Conservation (phyloP, 2,113 vertebrate species). For the Myocastor coypus region DNA sequence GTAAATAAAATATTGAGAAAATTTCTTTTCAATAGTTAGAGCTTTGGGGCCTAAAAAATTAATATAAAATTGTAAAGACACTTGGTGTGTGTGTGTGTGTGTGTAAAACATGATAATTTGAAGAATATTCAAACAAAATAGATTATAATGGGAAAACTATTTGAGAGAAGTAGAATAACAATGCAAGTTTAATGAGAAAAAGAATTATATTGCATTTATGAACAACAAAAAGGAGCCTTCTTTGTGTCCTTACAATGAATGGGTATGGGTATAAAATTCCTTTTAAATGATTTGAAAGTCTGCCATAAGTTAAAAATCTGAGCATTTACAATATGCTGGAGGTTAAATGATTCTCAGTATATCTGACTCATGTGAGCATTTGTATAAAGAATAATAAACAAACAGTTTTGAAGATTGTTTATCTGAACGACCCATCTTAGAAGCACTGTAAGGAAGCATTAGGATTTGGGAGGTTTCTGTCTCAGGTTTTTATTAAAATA, state of each 20-base stretch:
- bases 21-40: not conserved
- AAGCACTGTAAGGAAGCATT: not conserved
- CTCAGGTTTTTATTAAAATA: not conserved
- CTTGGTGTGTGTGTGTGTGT: not conserved
- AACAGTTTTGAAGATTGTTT: not conserved
- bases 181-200: not conserved
- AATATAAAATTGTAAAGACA: not conserved
- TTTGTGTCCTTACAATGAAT: not conserved
- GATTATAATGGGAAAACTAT: not conserved
- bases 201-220: not conserved
- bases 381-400: not conserved
- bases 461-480: not conserved
- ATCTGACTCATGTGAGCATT: not conserved
- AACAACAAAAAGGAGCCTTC: not conserved
- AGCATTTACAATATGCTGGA: not conserved
- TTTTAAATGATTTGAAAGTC: not conserved
- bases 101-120: not conserved
- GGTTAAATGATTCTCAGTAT: not conserved
- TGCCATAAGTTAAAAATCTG: not conserved
- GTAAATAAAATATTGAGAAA: not conserved
- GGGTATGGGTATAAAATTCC: not conserved
- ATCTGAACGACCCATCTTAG: not conserved
- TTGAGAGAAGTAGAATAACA: not conserved
- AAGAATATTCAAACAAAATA: conserved; percentile 22
- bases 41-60: not conserved